These are phyloP conservation scores for Acromyrmex heyeri DNA, from an alignment of 1,140 invertebrate genomes.

Conservation along the genomic window DNA sequence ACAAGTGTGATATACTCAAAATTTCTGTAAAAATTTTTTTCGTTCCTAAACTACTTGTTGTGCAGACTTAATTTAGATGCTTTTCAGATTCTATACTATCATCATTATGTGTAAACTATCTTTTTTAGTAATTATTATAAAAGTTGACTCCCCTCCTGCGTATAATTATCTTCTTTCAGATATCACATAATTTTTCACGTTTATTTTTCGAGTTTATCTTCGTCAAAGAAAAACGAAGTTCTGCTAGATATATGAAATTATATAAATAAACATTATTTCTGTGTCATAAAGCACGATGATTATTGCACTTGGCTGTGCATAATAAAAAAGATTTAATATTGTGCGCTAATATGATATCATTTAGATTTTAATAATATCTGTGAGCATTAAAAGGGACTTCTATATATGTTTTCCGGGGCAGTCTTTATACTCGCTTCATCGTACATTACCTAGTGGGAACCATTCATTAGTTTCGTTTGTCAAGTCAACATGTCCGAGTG, in stretches of 20 bases:
- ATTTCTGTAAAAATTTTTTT: neutral
- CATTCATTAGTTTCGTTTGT: conserved; percentile 92
- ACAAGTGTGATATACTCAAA: conserved; percentile 18
- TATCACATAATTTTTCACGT: conserved; percentile 11
- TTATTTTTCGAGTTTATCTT: neutral
- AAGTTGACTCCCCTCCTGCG: conserved; percentile 55
- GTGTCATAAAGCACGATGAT: conserved; percentile 23
- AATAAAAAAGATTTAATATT: conserved; percentile 56
- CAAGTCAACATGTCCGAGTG: conserved; percentile 90
- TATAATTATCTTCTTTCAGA: conserved; percentile 27
- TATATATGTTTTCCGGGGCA: neutral
- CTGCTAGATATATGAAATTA: neutral
- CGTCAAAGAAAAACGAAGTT: neutral
- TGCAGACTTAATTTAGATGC: neutral
- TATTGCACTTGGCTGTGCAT: conserved; percentile 38
- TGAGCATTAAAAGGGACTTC: conserved; percentile 65
- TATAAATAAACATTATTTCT: conserved; percentile 41
- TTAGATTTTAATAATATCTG: conserved; percentile 23
- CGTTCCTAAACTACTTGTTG: conserved; percentile 1
- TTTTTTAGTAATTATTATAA: conserved; percentile 33
- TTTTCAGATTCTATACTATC: neutral
- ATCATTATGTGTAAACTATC: conserved; percentile 6
- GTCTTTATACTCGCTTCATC: conserved; percentile 74
- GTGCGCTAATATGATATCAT: conserved; percentile 56
- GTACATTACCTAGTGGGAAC: conserved; percentile 90